phyloP scores from a whole-genome alignment of 2,888 invertebrate genomes.

The Clusia tigrina region DNA sequence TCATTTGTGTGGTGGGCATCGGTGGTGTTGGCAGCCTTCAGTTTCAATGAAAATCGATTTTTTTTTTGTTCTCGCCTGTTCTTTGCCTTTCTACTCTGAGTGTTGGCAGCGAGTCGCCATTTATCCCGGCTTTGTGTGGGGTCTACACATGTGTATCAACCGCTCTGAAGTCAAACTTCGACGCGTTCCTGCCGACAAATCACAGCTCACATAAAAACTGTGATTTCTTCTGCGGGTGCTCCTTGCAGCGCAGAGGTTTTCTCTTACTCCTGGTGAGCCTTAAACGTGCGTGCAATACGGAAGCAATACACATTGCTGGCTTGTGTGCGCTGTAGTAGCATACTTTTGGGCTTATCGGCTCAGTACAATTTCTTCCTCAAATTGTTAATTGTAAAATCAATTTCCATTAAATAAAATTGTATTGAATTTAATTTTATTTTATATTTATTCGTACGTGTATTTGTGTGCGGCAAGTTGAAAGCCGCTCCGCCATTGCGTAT shows the following conservation, averaged over 20 bases:
- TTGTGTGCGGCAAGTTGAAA: not conserved
- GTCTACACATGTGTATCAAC: too few species aligned
- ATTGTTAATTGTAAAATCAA: conserved; percentile 24
- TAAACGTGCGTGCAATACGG: conserved; percentile 29
- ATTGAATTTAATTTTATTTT: conserved; percentile 10
- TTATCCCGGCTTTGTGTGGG: too few species aligned
- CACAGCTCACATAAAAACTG: conserved; percentile 23
- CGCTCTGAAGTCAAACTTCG: not conserved
- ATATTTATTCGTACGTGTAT: not conserved
- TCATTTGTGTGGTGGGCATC: not conserved
- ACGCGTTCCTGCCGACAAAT: conserved; percentile 29
- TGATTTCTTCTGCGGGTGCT: not conserved
- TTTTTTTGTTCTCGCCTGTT: not conserved
- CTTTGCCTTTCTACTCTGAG: not conserved
- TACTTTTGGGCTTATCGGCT: conserved; percentile 11
- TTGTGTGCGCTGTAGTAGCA: conserved; percentile 10
- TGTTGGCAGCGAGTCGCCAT: too few species aligned
- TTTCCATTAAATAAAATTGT: conserved; percentile 20
- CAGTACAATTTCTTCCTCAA: not conserved
- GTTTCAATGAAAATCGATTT: not conserved
- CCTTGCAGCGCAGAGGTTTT: not conserved
- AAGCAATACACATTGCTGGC: conserved; percentile 11
- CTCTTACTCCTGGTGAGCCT: not conserved
- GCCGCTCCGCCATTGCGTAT: not conserved
- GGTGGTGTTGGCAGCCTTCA: not conserved